phyloP scores from a whole-genome alignment of 2,113 vertebrate species.

The Okapia johnstoni region DNA sequence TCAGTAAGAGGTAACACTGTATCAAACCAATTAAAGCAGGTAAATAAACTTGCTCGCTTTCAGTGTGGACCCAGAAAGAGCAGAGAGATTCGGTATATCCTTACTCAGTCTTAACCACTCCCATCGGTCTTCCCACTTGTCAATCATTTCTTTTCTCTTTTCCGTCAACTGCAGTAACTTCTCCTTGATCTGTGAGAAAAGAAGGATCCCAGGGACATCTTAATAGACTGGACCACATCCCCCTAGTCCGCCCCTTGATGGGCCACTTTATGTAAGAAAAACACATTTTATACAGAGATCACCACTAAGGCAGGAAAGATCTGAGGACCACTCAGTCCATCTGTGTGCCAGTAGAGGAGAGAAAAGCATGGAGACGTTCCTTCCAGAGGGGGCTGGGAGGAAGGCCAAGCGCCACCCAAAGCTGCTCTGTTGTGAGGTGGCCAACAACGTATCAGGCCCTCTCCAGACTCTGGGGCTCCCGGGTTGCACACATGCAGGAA shows the following conservation, averaged over 20 bases:
- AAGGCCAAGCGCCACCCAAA: neutral
- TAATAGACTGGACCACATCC: neutral
- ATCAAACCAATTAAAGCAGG: neutral
- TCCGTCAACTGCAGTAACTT: conserved; percentile 95
- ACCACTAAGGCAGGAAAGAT: neutral
- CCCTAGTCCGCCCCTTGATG: neutral
- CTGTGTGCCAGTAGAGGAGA: neutral
- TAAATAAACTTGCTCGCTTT: neutral
- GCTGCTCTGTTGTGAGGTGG: neutral
- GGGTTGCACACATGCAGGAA: neutral
- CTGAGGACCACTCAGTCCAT: neutral
- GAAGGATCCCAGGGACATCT: neutral
- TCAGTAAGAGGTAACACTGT: neutral
- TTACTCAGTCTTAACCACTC: conserved; percentile 99
- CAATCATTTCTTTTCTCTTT: conserved; percentile 99
- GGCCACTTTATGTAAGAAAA: neutral
- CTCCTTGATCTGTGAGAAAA: conserved; percentile 91
- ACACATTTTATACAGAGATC: neutral
- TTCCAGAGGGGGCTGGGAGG: neutral
- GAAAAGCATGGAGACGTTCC: neutral
- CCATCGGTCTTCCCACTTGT: conserved; percentile 99
- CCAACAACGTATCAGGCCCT: neutral
- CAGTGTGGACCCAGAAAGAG: neutral
- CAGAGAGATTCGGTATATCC: conserved; percentile 35
- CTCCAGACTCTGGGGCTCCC: neutral